Evolutionary conservation across 2,113 vertebrate species (phyloP).

Genomic region (Setophaga coronata): DNA sequence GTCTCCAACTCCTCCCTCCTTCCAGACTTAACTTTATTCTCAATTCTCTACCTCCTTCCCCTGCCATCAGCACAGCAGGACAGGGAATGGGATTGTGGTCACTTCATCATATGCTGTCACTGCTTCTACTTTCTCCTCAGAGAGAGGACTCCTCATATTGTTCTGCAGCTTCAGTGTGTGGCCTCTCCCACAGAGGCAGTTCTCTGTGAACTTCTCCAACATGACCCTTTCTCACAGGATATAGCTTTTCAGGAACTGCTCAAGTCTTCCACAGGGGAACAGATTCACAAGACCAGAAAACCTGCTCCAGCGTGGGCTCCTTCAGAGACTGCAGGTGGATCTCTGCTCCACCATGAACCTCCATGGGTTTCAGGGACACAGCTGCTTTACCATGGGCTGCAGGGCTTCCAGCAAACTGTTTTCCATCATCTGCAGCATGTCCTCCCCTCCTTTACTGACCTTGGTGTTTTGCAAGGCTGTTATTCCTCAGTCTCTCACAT

Average conservation of each 20-base stretch:
- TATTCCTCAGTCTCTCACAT: not conserved
- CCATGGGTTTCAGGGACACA: not conserved
- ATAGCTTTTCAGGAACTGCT: not conserved
- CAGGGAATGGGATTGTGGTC: not conserved
- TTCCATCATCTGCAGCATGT: accelerated
- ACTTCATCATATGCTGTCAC: not conserved
- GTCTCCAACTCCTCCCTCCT: not conserved
- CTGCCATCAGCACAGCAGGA: accelerated
- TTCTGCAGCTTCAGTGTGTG: not conserved
- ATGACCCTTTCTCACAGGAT: not conserved
- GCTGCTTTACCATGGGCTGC: accelerated
- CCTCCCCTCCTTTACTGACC: too few species aligned
- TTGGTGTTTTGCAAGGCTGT: not conserved
- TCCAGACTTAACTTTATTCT: not conserved
- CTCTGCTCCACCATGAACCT: not conserved
- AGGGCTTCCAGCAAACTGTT: not conserved
- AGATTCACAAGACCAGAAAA: not conserved
- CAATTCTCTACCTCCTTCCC: not conserved
- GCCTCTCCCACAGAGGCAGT: not conserved
- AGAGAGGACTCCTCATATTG: accelerated
- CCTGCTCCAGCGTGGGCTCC: accelerated
- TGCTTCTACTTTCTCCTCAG: not conserved
- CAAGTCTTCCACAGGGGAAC: accelerated
- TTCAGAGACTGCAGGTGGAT: not conserved
- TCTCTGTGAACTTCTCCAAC: not conserved